Base-by-base conservation (phyloP, 2,888 invertebrate species). In the Nomada flava region DNA sequence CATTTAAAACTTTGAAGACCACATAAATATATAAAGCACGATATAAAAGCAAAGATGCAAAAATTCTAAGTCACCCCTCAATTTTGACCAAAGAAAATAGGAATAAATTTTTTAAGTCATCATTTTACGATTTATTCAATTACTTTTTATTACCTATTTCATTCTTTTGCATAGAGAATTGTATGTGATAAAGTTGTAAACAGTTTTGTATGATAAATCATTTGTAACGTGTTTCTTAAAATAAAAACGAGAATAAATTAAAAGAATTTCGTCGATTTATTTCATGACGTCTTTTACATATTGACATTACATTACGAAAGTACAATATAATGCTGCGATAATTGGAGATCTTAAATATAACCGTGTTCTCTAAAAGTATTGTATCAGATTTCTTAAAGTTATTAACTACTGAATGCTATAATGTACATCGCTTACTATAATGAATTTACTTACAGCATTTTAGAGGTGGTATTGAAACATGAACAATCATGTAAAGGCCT, bases 1-100 rank as follows among this genome's bases (percentile, higher is more conserved):
- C 95, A 0, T 95, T 95, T 71, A 95, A 95, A 2, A 90, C 84
- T 69, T 60, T 87, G 5, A 91, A 91, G 73, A 89, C 78, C 69
- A 62, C 76, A 5, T 85, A 75, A 77, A 79, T 26, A 57, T n/a
- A 18, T 63, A 67, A 62, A 78, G 42, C 29, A 15, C 11, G 55
- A 26, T 65, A 44, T 10, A 5, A 60, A 73, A 57, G 57, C 29
- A 57, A 73, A 36, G 67, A 63, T 65, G 11, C 53, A 59, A 64
- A 79, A 68, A 42, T 44, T 23, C 42, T 15, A 57, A 55, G 53
- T 36, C 36, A 36, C 36, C 36, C 7, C 7, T 36, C 36, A 68
- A 42, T 55, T 42, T 9, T 13, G 10, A 47, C 23, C 26, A 15
- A 44, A 47, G 13, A 75, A 23, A 77, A 15, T 26, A 47, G 9